A percentile compares a stretch with the other conserved stretches of the same genome.
Conservation (phyloP, 37 sponge, comb jelly and placozoan species). For the Aphrocallistes beatrix region DNA sequence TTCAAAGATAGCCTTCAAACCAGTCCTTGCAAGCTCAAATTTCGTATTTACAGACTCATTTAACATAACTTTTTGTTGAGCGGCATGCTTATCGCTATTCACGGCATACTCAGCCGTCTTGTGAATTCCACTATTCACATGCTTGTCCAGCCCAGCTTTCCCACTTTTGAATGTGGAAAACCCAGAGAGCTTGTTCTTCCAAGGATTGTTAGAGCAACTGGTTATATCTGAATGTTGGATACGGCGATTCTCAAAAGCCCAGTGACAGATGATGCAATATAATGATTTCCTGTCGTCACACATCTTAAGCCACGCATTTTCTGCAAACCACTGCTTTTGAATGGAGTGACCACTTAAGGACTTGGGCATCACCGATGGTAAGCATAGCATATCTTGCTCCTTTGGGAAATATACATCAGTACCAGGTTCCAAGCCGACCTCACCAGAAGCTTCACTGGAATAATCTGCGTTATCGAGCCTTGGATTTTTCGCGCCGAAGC, state of each 20-base stretch:
- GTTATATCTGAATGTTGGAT: slow-evolving; percentile 17
- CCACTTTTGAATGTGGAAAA: slow-evolving; percentile 16
- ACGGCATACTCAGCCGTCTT: slow-evolving; percentile 7
- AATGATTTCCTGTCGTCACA: slow-evolving; percentile 8
- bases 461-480: neutral
- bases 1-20: slow-evolving; percentile 15
- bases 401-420: slow-evolving; percentile 1
- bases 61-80: neutral
- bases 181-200: slow-evolving; percentile 19
- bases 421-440: slow-evolving; percentile 4
- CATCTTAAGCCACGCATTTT: slow-evolving; percentile 12
- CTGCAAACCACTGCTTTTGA: slow-evolving; percentile 16
- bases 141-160: slow-evolving; percentile 17
- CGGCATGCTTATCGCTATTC: neutral
- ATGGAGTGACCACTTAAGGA: slow-evolving; percentile 9
- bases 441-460: neutral
- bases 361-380: slow-evolving; percentile 16
- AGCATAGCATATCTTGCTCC: slow-evolving; percentile 14
- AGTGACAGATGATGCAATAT: slow-evolving; percentile 15
- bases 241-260: slow-evolving; percentile 13
- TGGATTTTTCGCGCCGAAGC: neutral
- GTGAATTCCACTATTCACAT: slow-evolving; percentile 17
- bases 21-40: neutral
- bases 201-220: neutral
- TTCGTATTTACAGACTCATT: neutral